Percentiles rank a stretch among this genome's conserved stretches.
Conservation (phyloP, 2,888 invertebrate genomes). For the Dioctria linearis region DNA sequence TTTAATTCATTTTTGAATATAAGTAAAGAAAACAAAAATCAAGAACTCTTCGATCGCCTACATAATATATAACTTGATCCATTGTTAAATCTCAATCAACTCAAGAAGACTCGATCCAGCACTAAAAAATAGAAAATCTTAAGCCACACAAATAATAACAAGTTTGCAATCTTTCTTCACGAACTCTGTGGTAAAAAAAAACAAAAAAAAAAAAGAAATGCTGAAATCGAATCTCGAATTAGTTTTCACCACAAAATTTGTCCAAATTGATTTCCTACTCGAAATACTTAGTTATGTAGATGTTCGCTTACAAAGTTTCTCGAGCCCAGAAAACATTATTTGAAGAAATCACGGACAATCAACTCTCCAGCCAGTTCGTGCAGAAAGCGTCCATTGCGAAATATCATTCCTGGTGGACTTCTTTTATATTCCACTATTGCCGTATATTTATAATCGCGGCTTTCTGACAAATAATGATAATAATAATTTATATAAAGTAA, state of each 20-base stretch:
- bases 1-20: too few species aligned
- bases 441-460: slow-evolving; percentile 44
- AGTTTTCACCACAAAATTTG: slow-evolving; percentile 53
- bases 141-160: slow-evolving; percentile 31
- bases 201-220: not conserved
- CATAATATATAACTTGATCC: slow-evolving; percentile 10
- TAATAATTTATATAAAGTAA: slow-evolving; percentile 53
- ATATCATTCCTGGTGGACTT: slow-evolving; percentile 48
- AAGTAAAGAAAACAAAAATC: not conserved
- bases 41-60: slow-evolving; percentile 18
- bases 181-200: slow-evolving; percentile 37
- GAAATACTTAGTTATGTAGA: not conserved
- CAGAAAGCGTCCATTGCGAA: slow-evolving; percentile 50
- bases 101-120: not conserved
- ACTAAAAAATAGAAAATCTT: slow-evolving; percentile 29
- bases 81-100: not conserved
- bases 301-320: slow-evolving; percentile 21
- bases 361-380: slow-evolving; percentile 64
- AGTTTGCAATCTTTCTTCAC: slow-evolving; percentile 50
- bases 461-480: slow-evolving; percentile 52
- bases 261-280: slow-evolving; percentile 52
- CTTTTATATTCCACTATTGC: slow-evolving; percentile 34
- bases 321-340: slow-evolving; percentile 9
- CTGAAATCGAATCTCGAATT: slow-evolving; percentile 52
- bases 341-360: slow-evolving; percentile 73